Evolutionary conservation across 1,140 invertebrate species (phyloP), one percentile per base, ranked within the genome.

Genomic region (Laupala kohalensis): DNA sequence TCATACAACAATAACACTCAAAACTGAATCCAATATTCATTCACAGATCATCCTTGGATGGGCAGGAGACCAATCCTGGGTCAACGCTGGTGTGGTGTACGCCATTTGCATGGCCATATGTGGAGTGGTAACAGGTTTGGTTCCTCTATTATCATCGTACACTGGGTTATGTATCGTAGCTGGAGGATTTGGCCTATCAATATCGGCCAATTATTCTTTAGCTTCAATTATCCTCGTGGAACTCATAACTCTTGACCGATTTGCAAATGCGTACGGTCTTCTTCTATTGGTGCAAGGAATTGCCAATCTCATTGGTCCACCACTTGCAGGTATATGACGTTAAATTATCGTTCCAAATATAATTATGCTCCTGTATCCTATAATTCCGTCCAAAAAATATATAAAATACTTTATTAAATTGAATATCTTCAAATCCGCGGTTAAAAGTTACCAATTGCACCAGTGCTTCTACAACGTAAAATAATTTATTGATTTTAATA

Each of bases 211-310:
- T 79, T 94, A 94, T 81, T 91, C 91, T 9, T 83, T 95, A 4
- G 92, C 92, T 12, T 91, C 91, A 74, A 92, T 93, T 74, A 94
- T 95, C 71, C 83, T 95, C 27, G 92, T 95, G 25, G 90, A 95
- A 77, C 81, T 93, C 74, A 92, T 93, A 71, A 89, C 91, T 5
- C 77, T 96, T 27, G 93, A 96, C 75, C 85, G 89, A 76, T 95
- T 97, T 77, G 93, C 94, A 0, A 94, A 92, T 77, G 93, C 93
- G 4, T 96, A 96, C 77, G 94, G 95, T 13, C 81, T 96, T 71
- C 79, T 96, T 37, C 81, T 95, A 69, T 82, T 96, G 4, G 92
- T 95, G 70, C 94, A 96, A 80, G 95, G 94, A 4, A 80, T 95
- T 53, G 93, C 92, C 1, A 93, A 95, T 79, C 83, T 96, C 3